Percentiles rank a stretch among this genome's conserved stretches.
Conservation (phyloP, 2,113 vertebrate genomes). For the Colossoma macropomum region DNA sequence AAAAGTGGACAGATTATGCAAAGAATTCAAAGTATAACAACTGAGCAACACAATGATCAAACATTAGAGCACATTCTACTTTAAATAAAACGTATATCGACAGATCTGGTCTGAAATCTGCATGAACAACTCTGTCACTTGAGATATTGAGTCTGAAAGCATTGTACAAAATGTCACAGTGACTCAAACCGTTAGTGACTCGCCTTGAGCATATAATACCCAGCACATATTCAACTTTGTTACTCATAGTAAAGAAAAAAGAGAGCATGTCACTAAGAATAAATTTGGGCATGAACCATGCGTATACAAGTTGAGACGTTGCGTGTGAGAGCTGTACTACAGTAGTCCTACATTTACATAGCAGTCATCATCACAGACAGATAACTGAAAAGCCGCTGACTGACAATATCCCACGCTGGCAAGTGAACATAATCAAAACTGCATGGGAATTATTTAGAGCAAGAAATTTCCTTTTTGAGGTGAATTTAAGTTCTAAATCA, state of each 20-base stretch:
- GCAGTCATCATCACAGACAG: not conserved
- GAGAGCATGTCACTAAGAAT: not conserved
- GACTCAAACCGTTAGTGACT: constrained; percentile 2
- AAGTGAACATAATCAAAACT: not conserved
- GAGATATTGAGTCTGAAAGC: not conserved
- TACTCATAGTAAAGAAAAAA: not conserved
- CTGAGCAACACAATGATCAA: no score
- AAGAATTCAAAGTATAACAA: no score
- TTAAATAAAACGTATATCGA: not conserved
- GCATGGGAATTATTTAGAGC: not conserved
- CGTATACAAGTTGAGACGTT: not conserved
- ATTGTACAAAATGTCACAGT: not conserved
- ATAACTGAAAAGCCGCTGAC: not conserved
- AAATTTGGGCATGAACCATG: not conserved
- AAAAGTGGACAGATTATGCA: no score
- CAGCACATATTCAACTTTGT: not conserved
- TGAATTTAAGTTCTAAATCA: no score
- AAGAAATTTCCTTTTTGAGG: not conserved
- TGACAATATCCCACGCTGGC: not conserved
- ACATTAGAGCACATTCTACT: no score
- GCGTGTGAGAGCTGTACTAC: not conserved
- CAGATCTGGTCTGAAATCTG: not conserved
- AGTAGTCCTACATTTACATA: not conserved
- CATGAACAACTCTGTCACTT: not conserved
- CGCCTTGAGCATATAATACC: not conserved